Evolutionary conservation across 2,113 vertebrate genomes (phyloP).

Genomic region (Grammatotria lemairii): DNA sequence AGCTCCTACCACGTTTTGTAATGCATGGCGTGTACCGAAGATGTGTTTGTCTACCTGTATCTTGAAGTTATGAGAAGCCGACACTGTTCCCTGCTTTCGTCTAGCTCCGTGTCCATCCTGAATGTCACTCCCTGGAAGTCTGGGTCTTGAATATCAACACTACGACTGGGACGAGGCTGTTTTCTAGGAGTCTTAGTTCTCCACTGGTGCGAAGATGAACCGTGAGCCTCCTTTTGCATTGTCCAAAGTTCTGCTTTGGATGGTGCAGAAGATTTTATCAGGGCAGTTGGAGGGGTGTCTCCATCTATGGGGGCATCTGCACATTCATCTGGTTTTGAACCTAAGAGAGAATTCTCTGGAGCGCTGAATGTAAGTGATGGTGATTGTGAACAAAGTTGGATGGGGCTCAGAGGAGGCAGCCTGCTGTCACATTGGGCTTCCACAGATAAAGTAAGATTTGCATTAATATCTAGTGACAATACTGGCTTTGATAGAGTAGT

Average conservation of each 20-base stretch:
- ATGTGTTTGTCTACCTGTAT: conserved; percentile 71
- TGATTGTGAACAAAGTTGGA: not conserved
- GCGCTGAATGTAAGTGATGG: not conserved
- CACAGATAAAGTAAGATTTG: conserved; percentile 22
- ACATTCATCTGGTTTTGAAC: not conserved
- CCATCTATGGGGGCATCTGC: not conserved
- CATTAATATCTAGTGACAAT: conserved; percentile 44
- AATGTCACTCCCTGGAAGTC: conserved; percentile 77
- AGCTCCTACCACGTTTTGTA: not conserved
- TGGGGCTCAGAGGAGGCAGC: not conserved
- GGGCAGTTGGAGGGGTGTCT: not conserved
- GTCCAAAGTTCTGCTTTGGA: not conserved
- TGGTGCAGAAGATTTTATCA: not conserved
- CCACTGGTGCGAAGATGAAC: not conserved
- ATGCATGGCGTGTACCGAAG: not conserved
- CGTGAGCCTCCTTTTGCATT: not conserved
- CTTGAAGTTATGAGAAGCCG: conserved; percentile 74
- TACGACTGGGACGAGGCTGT: conserved; percentile 70
- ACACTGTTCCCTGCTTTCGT: conserved; percentile 56
- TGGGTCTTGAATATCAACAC: conserved; percentile 70
- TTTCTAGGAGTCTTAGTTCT: conserved; percentile 70
- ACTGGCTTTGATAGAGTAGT: not conserved
- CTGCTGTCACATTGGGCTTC: not conserved
- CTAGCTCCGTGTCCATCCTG: conserved; percentile 69
- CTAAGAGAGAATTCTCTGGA: not conserved